Base-by-base conservation (phyloP, 2,113 vertebrate genomes). In the Halichoeres trimaculatus region DNA sequence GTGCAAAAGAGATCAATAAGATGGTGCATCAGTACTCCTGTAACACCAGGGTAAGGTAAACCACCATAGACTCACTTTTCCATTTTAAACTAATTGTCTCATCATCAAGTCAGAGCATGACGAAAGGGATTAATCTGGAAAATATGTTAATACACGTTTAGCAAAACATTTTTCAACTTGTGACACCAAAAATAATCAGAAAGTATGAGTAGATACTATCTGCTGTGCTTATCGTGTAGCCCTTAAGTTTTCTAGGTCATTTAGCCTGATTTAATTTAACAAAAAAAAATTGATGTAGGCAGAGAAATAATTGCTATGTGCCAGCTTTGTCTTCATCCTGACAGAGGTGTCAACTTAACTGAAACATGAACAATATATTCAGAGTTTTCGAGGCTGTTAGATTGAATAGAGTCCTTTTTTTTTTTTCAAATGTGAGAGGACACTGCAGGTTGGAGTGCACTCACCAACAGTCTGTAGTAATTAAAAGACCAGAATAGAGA, bases 241-340 rank as follows among this genome's bases (percentile, higher is more conserved):
- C 54, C 1, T 76, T 51, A n/a, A 63, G 45, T 74, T 80, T 84
- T 88, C 60, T 85, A 55, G 81, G 87, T 85, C 87, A 82, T 30
- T 66, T 60, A 59, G 41, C 52, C 38, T 71, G 54, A 45, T 70
- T 47, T 64, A 73, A 71, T 24, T 67, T 81, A 65, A n/a, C n/a
- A 65, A 51, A 65, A 68, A 51, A 65, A 20, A 61, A 66, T 76
- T 72, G 69, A 72, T 80, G 72, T 76, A 84, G 66, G 24, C 55
- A 53, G 22, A 14, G 43, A 74, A 53, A 45, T 78, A 80, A 81
- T 76, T 76, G 35, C 45, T 41, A 17, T 22, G 43, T 74, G 30
- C 54, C 13, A 10, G 41, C 55, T 56, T 74, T 73, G 22, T 60
- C 14, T 57, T 76, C 61, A 84, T 61, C 20, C 55, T 53, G 20